phyloP scores from a whole-genome alignment of 2,888 invertebrate species.

The Epiblema foenella region DNA sequence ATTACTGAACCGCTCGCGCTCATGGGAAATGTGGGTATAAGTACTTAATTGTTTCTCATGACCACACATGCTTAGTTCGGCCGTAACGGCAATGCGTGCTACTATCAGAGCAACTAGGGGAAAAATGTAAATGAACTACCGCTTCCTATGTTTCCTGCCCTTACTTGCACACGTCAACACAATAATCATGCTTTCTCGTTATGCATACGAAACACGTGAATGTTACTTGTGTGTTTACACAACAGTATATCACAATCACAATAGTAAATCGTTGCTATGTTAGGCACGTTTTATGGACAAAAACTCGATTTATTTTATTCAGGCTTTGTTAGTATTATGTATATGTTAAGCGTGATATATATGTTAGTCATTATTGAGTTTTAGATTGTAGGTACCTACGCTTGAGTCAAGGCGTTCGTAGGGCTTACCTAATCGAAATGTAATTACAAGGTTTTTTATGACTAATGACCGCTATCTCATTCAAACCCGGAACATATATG shows the following conservation, averaged over 20 bases:
- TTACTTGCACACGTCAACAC: conserved; percentile 45
- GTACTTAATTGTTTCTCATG: conserved; percentile 38
- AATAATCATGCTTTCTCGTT: conserved; percentile 48
- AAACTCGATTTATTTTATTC: neutral
- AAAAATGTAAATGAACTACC: conserved; percentile 50
- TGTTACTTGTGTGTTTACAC: conserved; percentile 26
- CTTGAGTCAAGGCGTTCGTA: neutral
- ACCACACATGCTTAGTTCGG: conserved; percentile 52
- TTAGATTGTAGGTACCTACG: neutral
- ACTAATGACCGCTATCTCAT: neutral
- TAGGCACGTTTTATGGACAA: conserved; percentile 12
- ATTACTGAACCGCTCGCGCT: conserved; percentile 2
- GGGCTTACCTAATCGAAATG: neutral
- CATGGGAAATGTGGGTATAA: conserved; percentile 27
- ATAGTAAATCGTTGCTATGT: conserved; percentile 16
- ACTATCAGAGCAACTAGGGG: conserved; percentile 53
- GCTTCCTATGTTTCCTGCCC: conserved; percentile 52
- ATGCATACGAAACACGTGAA: conserved; percentile 32
- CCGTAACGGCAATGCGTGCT: conserved; percentile 51
- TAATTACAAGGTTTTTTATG: conserved; percentile 1
- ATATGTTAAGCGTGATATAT: neutral
- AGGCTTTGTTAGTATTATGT: too few species aligned
- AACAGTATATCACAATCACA: conserved; percentile 21
- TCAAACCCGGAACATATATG: neutral
- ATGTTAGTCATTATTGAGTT: too few species aligned